These are phyloP conservation scores for Uria aalge DNA, from an alignment of 2,113 vertebrate species.

Conservation along the genomic window DNA sequence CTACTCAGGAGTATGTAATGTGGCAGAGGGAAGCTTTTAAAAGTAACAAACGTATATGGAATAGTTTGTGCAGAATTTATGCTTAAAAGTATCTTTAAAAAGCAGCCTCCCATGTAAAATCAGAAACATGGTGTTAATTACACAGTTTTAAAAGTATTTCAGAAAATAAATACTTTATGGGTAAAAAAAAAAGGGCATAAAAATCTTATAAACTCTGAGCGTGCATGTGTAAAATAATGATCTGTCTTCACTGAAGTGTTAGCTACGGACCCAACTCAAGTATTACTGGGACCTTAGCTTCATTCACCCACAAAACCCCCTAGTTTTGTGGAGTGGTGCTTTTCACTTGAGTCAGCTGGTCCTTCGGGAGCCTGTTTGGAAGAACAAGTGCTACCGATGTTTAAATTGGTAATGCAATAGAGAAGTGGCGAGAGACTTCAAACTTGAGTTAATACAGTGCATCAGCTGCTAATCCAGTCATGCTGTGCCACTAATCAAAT, in stretches of 20 bases:
- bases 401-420: background rate
- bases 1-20: background rate
- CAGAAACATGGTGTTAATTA: background rate
- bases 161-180: background rate
- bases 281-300: background rate
- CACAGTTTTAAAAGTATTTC: background rate
- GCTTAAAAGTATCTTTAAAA: background rate
- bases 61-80: background rate
- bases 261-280: background rate
- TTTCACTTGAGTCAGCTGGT: background rate
- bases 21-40: background rate
- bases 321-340: background rate
- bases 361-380: background rate
- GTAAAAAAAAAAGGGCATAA: background rate
- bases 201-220: background rate
- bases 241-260: background rate
- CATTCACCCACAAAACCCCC: background rate
- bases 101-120: background rate
- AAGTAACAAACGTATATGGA: background rate
- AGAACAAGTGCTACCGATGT: background rate
- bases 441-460: background rate
- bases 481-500: background rate
- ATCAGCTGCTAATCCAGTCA: constrained; percentile 1
- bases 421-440: background rate
- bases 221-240: background rate